Evolutionary conservation across 2,888 invertebrate species (phyloP), one percentile per base, ranked within the genome.

Genomic region (Microctonus hyperodae): DNA sequence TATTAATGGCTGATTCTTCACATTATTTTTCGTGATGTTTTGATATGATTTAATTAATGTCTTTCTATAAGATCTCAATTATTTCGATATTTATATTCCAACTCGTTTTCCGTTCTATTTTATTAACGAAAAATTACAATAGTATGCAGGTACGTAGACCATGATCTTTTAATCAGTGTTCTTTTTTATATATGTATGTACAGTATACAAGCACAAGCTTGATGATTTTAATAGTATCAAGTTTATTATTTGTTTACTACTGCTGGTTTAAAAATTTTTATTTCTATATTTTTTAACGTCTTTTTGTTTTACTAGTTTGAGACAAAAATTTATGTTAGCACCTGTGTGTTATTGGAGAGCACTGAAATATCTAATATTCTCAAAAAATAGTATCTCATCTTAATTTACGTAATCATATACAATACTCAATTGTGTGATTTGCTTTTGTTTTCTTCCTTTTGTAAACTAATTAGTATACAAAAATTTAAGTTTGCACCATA

Each of bases 131-230:
- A 58, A 33, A 31, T 56, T 40, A 48, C 16, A 48, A 48, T 60
- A 3, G 44, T 60, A 48, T 40, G 50, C 64, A 64, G 64, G 57
- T 62, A 62, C 62, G 37, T 51, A 51, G 53, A 62, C 51, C 62
- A 57, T 51, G 11, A 6, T 56, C 25, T 28, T 58, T 35, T 63
- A 55, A 20, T 20, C 44, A 50, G 13, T 31, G 20, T 59, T 37
- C n/a, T 11, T 59, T 16, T 31, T 28, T 2, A n/a, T 31, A 55
- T 55, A 31, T 55, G 16, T 31, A 55, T 44, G 9, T 25, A 59
- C 16, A 44, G 25, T 16, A 44, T 28, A 11, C 59, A 59, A 59
- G 22, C 59, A 25, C 9, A 44, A 7, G 25, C 22, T 35, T 57
- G 44, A 59, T 59, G 23, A 40, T 28, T 16, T 16, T 13, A 40